Evolutionary conservation across 2,797 vertebrate species (phyloP).

Genomic region (Argya squamiceps): DNA sequence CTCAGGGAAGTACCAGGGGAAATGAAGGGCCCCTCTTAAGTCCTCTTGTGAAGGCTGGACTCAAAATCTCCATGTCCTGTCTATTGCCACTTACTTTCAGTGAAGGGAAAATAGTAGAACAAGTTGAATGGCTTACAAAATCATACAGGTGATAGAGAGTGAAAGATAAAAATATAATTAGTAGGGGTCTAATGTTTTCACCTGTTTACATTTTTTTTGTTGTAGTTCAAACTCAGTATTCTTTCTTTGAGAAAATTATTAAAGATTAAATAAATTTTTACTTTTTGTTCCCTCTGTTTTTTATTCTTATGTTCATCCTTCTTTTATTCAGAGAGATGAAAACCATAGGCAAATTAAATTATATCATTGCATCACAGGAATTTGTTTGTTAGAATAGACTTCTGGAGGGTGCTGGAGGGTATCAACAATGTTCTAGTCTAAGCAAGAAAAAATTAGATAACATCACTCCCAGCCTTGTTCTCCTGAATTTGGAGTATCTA

Average conservation of each 20-base stretch:
- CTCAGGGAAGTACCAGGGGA: not conserved
- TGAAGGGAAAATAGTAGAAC: not conserved
- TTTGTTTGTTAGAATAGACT: not conserved
- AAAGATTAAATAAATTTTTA: not conserved
- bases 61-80: not conserved
- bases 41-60: not conserved
- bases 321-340: not conserved
- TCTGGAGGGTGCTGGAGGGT: not conserved
- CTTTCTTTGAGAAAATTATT: not conserved
- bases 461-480: not conserved
- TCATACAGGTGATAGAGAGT: not conserved
- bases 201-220: not conserved
- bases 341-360: not conserved
- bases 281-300: rapidly evolving
- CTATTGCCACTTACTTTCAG: not conserved
- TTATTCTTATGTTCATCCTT: not conserved
- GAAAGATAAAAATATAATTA: not conserved
- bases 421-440: not conserved
- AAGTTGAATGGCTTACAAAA: not conserved
- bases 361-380: not conserved
- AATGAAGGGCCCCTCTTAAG: not conserved
- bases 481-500: not conserved
- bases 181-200: not conserved
- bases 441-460: not conserved
- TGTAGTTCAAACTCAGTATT: not conserved